These are phyloP conservation scores for Ephydatia muelleri DNA, from an alignment of 37 sponge, comb jelly and placozoan genomes.

Conservation along the genomic window DNA sequence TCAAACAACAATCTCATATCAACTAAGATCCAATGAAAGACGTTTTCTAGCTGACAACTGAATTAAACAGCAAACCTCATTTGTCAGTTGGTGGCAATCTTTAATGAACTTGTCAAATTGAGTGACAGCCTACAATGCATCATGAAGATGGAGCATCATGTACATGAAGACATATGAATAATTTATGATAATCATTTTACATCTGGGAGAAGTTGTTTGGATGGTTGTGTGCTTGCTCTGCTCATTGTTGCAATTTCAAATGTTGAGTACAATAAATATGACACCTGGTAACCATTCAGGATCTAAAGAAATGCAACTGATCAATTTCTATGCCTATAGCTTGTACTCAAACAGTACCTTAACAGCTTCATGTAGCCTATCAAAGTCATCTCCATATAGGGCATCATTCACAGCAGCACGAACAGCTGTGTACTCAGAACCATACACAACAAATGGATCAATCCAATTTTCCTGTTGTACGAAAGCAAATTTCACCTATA, in stretches of 20 bases:
- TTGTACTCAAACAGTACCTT: conserved; percentile 20
- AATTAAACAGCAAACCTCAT: background rate
- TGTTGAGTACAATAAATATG: conserved; percentile 5
- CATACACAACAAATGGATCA: conserved; percentile 67
- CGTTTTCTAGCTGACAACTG: background rate
- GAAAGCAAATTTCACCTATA: background rate
- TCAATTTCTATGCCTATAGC: too few species aligned
- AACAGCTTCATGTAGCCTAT: conserved; percentile 2
- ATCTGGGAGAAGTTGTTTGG: conserved; percentile 18
- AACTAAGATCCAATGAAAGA: too few species aligned
- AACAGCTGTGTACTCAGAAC: conserved; percentile 22
- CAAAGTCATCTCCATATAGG: conserved; percentile 12
- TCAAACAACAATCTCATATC: too few species aligned
- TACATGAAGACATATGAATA: background rate
- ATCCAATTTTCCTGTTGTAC: conserved; percentile 25
- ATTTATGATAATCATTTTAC: too few species aligned
- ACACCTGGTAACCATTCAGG: background rate
- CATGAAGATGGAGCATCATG: background rate
- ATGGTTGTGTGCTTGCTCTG: background rate
- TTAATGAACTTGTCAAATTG: background rate
- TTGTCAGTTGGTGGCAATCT: background rate
- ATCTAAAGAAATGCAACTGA: too few species aligned
- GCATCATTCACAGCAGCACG: conserved; percentile 34
- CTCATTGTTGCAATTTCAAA: conserved; percentile 24
- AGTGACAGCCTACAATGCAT: background rate